Evolutionary conservation across 2,113 vertebrate genomes (phyloP).

Genomic region (Istiophorus platypterus): DNA sequence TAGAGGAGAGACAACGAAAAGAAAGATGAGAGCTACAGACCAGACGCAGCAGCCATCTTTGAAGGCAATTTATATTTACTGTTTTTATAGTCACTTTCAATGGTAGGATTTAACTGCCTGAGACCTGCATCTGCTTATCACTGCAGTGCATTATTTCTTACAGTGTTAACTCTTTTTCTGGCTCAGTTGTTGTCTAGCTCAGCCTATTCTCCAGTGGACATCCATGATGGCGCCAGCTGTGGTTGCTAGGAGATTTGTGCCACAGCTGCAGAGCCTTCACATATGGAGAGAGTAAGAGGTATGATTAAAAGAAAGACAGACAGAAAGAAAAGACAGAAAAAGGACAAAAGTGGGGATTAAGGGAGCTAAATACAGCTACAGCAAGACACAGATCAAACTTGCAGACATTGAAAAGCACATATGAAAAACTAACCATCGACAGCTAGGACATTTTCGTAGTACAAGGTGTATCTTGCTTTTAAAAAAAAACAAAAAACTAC

Average conservation of each 20-base stretch:
- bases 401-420: conserved; percentile 73
- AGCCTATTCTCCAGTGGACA: conserved; percentile 29
- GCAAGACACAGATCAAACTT: conserved; percentile 74
- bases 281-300: conserved; percentile 42
- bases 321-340: conserved; percentile 38
- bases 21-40: not conserved
- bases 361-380: conserved; percentile 69
- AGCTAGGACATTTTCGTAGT: conserved; percentile 54
- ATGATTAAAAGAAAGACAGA: not conserved
- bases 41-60: not conserved
- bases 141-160: too few species aligned
- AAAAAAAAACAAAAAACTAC: conserved; percentile 52
- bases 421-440: conserved; percentile 54
- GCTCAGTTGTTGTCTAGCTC: not conserved
- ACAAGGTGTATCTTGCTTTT: conserved; percentile 54
- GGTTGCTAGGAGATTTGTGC: conserved; percentile 44
- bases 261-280: conserved; percentile 39
- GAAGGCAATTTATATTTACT: not conserved
- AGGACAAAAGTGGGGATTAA: conserved; percentile 46
- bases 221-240: conserved; percentile 34
- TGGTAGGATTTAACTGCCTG: not conserved
- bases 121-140: not conserved
- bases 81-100: not conserved
- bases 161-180: not conserved
- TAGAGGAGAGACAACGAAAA: not conserved